A percentile compares a stretch with the other conserved stretches of the same genome.
phyloP scores from a whole-genome alignment of 30 jellyfish, hydroid and myxozoan species.

The Hydractinia symbiolongicarpus region DNA sequence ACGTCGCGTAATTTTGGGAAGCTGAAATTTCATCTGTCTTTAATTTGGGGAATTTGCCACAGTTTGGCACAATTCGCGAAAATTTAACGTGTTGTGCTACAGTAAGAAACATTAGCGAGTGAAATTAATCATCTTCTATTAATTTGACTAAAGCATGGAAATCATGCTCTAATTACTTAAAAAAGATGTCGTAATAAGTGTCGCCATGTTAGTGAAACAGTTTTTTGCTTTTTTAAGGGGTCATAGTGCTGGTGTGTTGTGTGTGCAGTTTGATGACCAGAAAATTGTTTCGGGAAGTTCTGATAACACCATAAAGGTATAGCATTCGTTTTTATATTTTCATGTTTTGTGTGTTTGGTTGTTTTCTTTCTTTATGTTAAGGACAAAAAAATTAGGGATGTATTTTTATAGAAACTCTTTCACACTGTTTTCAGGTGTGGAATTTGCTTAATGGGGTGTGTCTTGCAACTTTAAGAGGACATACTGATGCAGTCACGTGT shows the following conservation, averaged over 20 bases:
- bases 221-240: constrained; percentile 27
- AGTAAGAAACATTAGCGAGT: no score
- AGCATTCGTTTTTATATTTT: background rate
- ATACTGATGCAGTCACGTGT: constrained; percentile 51
- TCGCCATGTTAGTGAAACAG: background rate
- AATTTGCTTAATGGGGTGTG: constrained; percentile 32
- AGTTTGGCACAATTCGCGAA: background rate
- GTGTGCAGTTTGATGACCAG: constrained; percentile 51
- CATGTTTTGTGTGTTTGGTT: no score
- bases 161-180: no score
- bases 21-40: no score
- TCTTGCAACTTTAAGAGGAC: constrained; percentile 36
- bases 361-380: no score
- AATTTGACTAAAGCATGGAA: no score
- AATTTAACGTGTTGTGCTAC: background rate
- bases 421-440: constrained; percentile 35
- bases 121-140: no score
- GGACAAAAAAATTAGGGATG: no score
- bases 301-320: constrained; percentile 48
- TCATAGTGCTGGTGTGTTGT: constrained; percentile 43
- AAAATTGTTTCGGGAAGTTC: constrained; percentile 52
- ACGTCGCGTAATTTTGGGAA: no score
- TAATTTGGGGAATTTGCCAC: background rate
- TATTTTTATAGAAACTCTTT: no score
- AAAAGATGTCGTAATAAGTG: background rate